Conservation (phyloP, 1,140 invertebrate genomes). For the Coptotermes formosanus region DNA sequence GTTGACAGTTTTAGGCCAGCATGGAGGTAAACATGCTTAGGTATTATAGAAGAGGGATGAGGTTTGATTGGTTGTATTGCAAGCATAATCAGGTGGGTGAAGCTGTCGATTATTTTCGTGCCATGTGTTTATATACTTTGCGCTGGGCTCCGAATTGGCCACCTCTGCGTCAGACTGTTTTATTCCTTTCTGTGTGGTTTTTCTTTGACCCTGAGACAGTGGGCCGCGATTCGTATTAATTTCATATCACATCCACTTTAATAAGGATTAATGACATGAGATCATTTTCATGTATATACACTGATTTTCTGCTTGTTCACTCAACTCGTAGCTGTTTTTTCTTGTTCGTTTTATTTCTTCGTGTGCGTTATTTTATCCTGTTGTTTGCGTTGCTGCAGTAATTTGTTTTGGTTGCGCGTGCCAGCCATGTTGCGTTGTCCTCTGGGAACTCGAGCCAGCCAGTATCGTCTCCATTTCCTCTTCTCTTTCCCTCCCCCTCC, state of each 20-base stretch:
- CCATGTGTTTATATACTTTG: slow-evolving; percentile 16
- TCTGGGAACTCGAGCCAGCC: slow-evolving; percentile 25
- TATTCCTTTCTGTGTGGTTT: neutral
- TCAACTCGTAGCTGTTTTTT: neutral
- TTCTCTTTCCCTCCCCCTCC: neutral
- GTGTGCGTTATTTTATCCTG: slow-evolving; percentile 27
- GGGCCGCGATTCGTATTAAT: neutral
- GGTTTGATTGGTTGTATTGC: slow-evolving; percentile 25
- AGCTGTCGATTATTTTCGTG: slow-evolving; percentile 29
- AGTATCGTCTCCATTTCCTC: slow-evolving; percentile 29
- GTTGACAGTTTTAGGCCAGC: neutral
- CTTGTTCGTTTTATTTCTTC: neutral
- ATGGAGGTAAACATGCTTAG: neutral
- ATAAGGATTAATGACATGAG: neutral
- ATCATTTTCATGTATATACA: neutral
- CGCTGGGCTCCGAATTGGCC: neutral
- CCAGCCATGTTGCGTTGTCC: slow-evolving; percentile 34
- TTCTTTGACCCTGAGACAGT: neutral
- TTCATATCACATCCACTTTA: neutral
- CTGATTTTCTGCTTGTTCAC: slow-evolving; percentile 23
- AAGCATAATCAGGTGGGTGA: slow-evolving; percentile 21
- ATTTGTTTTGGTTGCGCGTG: slow-evolving; percentile 36
- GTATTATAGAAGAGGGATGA: slow-evolving; percentile 13
- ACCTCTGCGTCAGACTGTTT: neutral
- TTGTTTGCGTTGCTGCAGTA: slow-evolving; percentile 31